A percentile compares a stretch with the other conserved stretches of the same genome.
Conservation (phyloP, 2,113 vertebrate genomes). For the Pygoscelis adeliae region DNA sequence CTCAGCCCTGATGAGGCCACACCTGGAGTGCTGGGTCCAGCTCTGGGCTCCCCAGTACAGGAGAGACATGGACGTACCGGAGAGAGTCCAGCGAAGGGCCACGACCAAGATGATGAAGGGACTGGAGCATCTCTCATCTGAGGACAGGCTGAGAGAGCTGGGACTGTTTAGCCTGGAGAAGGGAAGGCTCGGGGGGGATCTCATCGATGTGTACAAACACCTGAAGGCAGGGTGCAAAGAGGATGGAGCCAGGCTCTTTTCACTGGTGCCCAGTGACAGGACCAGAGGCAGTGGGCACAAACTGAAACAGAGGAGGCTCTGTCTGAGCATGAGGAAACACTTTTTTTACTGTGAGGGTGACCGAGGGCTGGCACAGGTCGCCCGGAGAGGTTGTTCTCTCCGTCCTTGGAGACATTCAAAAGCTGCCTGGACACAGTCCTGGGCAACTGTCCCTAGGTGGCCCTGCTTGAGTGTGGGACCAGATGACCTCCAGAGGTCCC, state of each 20-base stretch:
- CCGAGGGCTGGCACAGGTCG: too few species aligned
- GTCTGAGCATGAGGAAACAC: too few species aligned
- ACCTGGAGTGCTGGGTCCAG: neutral
- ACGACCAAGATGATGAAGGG: too few species aligned
- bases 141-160: neutral
- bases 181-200: neutral
- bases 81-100: neutral
- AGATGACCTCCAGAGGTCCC: neutral
- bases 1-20: neutral
- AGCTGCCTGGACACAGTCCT: neutral
- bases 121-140: neutral
- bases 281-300: too few species aligned
- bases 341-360: too few species aligned
- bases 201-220: neutral
- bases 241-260: neutral
- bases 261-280: too few species aligned
- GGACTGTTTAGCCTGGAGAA: neutral
- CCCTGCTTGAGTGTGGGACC: neutral
- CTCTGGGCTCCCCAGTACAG: neutral
- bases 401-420: rapidly evolving
- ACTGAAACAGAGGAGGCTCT: too few species aligned
- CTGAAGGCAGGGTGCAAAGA: neutral
- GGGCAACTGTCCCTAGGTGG: neutral
- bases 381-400: neutral
- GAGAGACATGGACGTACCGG: neutral